phyloP scores from a whole-genome alignment of 2,888 invertebrate species.

The Romanomermis culicivorax region DNA sequence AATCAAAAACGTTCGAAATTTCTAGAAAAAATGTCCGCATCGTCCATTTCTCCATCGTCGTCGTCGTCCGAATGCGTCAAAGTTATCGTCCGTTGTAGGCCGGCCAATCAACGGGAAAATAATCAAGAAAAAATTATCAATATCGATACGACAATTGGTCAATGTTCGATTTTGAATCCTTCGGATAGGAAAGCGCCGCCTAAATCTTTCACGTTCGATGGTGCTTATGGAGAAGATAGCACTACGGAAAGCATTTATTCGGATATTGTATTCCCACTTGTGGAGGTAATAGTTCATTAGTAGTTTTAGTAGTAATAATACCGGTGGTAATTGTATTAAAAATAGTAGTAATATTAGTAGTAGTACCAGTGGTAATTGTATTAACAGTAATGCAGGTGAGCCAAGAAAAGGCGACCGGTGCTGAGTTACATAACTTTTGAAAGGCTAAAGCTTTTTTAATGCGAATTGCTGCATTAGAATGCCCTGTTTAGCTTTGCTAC shows the following conservation, averaged over 20 bases:
- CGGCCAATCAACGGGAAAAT: slow-evolving; percentile 55
- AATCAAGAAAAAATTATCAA: slow-evolving; percentile 40
- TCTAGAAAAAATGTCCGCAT: too few relatives aligned
- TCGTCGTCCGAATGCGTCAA: slow-evolving; percentile 43
- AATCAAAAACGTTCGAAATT: too few relatives aligned
- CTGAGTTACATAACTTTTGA: too few relatives aligned
- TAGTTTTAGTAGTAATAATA: background rate
- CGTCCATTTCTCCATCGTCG: too few relatives aligned
- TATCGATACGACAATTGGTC: slow-evolving; percentile 41
- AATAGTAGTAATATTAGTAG: too few relatives aligned
- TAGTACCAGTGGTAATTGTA: too few relatives aligned
- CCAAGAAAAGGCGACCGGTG: too few relatives aligned
- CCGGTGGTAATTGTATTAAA: too few relatives aligned
- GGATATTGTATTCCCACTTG: slow-evolving; percentile 58
- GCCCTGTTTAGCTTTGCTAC: too few relatives aligned
- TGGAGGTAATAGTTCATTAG: slow-evolving; percentile 41
- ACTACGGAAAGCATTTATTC: slow-evolving; percentile 67
- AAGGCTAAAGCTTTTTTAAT: too few relatives aligned
- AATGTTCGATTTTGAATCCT: slow-evolving; percentile 41
- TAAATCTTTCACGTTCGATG: slow-evolving; percentile 59
- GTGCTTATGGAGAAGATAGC: slow-evolving; percentile 51
- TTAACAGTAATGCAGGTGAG: too few relatives aligned
- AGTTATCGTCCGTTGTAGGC: slow-evolving; percentile 63
- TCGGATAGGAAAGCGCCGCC: slow-evolving; percentile 40
- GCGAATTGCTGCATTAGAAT: too few relatives aligned